A percentile compares a stretch with the other conserved stretches of the same genome.
Evolutionary conservation across 2,797 vertebrate species (phyloP).

Genomic region (Halcyon leucocephala): DNA sequence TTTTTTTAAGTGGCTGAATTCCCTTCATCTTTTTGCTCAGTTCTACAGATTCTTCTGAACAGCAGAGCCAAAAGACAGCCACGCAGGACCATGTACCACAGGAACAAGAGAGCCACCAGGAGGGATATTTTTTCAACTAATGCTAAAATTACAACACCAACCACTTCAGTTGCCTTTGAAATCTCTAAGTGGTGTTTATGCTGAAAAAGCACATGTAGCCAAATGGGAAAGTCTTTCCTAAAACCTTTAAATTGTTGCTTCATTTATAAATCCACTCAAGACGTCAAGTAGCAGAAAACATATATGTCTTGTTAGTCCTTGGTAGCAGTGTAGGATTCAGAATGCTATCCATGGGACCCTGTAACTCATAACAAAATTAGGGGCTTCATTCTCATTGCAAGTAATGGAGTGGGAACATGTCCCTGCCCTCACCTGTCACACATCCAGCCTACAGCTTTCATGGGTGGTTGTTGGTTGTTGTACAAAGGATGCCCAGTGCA

Average conservation of each 20-base stretch:
- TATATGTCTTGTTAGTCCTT: neutral
- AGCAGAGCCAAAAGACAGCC: neutral
- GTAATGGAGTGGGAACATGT: neutral
- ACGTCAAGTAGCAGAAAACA: neutral
- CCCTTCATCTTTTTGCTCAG: neutral
- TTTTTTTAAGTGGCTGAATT: neutral
- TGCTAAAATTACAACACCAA: neutral
- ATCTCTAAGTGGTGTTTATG: neutral
- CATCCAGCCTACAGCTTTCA: fast-evolving
- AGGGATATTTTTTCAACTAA: neutral
- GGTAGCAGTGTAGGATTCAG: neutral
- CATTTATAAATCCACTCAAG: neutral
- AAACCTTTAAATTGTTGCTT: neutral
- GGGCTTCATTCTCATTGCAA: neutral
- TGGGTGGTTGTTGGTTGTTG: neutral
- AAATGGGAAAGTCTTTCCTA: neutral
- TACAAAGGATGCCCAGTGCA: neutral
- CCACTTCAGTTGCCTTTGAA: neutral
- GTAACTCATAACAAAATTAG: neutral
- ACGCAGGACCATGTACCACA: neutral
- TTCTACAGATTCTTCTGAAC: neutral
- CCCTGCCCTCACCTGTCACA: neutral
- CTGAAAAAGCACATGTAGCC: neutral
- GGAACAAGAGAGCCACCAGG: neutral
- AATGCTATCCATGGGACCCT: neutral